phyloP scores from a whole-genome alignment of 1,140 invertebrate species.

The Hylyphantes graminicola region DNA sequence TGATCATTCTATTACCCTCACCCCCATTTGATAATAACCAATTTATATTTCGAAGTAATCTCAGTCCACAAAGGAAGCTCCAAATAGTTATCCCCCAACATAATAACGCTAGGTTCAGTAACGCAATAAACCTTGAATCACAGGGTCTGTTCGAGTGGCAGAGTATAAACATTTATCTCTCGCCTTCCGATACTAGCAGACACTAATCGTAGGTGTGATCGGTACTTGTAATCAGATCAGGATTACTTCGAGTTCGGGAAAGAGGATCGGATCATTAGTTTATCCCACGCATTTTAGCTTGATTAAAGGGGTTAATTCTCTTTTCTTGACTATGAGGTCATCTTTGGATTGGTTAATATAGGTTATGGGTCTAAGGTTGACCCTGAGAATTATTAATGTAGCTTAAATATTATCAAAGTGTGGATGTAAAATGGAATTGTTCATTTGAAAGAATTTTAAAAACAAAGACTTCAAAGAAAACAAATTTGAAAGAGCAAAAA shows the following conservation, averaged over 20 bases:
- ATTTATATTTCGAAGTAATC: too few relatives aligned
- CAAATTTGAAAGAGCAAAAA: too few relatives aligned
- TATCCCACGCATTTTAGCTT: conserved; percentile 12
- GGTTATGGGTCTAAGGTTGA: too few relatives aligned
- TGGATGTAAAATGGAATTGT: too few relatives aligned
- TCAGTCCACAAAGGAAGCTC: neutral
- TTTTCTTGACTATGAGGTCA: too few relatives aligned
- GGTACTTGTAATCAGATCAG: conserved; percentile 16
- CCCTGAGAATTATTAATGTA: too few relatives aligned
- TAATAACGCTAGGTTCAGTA: conserved; percentile 9
- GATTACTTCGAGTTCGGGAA: neutral
- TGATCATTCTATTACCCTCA: too few relatives aligned
- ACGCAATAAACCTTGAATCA: conserved; percentile 10
- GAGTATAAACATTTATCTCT: conserved; percentile 28
- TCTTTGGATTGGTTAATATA: too few relatives aligned
- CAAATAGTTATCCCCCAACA: neutral
- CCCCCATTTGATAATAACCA: too few relatives aligned
- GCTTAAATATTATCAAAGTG: too few relatives aligned
- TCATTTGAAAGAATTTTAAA: too few relatives aligned
- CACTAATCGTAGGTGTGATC: conserved; percentile 31
- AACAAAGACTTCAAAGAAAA: too few relatives aligned
- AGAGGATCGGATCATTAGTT: conserved; percentile 9
- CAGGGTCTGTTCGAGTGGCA: conserved; percentile 9
- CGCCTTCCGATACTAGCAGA: conserved; percentile 1
- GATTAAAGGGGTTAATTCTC: neutral